Evolutionary conservation across 1,140 invertebrate genomes (phyloP), one percentile per base, ranked within the genome.

Genomic region (Rhopalosiphum padi): DNA sequence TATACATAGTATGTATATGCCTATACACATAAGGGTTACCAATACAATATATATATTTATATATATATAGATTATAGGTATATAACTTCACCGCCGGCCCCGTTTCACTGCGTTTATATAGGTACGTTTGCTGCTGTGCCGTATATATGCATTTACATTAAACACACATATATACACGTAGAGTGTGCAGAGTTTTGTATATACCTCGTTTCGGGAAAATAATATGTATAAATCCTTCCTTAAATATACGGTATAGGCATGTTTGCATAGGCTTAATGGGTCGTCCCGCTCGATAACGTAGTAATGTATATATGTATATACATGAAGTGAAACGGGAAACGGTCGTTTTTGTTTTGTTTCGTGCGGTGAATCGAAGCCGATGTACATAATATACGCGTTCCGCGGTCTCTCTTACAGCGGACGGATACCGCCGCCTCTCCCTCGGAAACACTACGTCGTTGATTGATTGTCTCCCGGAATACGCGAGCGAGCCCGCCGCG

Each of bases 261-360:
- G 91, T 92, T 92, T 83, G 91, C 91, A 51, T 82, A 85, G 68
- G 91, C 91, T 83, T 83, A 83, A 92, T 92, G 91, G 91, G 91
- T 77, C n/a, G 60, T 35, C 60, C 48, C 88, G 25, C 41, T 37
- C 60, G 90, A 48, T 21, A 23, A 53, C 46, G 3, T 37, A 48
- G 41, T 48, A 22, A 88, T 25, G 43, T 25, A 85, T 11, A 41
- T 23, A 18, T 25, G 18, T 25, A 85, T 23, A 86, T 30, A 88
- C 37, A 41, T 30, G 60, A 51, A 46, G 43, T 51, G 18, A 51
- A 51, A 88, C 86, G 86, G 48, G 43, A 83, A 92, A 92, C 90
- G 90, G 91, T 85, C 91, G 91, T 53, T 93, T 85, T 93, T 85
- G 91, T 93, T 85, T 51, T 37, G 91, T 82, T 91, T 68, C 37